phyloP scores from a whole-genome alignment of 1,140 invertebrate species.

The Euura saliciscinereae region DNA sequence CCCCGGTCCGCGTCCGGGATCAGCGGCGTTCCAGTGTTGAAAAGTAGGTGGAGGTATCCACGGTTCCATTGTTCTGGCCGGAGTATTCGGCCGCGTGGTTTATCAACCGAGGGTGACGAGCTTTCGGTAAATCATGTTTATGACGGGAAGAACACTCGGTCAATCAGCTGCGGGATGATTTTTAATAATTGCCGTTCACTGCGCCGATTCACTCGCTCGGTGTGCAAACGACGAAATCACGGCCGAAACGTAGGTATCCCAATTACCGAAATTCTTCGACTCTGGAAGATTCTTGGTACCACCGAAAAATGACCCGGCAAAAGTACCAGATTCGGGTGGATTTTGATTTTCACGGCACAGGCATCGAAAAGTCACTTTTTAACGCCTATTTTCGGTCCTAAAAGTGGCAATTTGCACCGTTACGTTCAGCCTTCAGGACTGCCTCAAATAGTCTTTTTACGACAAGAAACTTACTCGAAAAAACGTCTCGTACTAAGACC shows the following conservation, averaged over 20 bases:
- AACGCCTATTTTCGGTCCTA: not conserved
- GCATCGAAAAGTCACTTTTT: too few species aligned
- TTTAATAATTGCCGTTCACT: conserved; percentile 33
- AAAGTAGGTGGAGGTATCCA: not conserved
- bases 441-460: not conserved
- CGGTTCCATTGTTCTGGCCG: not conserved
- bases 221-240: not conserved
- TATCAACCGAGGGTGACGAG: not conserved
- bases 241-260: not conserved
- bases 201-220: not conserved
- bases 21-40: too few species aligned
- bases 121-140: conserved; percentile 31
- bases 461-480: not conserved
- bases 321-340: too few species aligned
- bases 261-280: not conserved
- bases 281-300: too few species aligned
- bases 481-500: too few species aligned
- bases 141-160: conserved; percentile 40
- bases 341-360: not conserved
- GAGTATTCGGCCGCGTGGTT: not conserved
- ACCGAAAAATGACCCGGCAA: too few species aligned
- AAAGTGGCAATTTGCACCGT: not conserved
- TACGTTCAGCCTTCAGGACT: not conserved
- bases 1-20: too few species aligned
- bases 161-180: conserved; percentile 36